phyloP scores from a whole-genome alignment of 2,113 vertebrate genomes.

The Scomber scombrus region DNA sequence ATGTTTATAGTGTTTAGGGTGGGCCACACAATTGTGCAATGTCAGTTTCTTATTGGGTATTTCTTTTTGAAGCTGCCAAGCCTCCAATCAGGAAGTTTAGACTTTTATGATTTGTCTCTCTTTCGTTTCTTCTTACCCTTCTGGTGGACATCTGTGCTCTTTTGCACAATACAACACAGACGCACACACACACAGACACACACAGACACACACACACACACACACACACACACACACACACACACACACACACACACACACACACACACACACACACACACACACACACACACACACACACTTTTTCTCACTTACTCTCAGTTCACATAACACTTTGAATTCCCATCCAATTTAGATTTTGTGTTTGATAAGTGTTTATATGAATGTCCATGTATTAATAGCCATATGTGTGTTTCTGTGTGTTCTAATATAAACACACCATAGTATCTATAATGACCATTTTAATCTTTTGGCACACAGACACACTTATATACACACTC shows the following conservation, averaged over 20 bases:
- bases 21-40: not conserved
- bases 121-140: conserved; percentile 17
- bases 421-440: conserved; percentile 32
- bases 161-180: not conserved
- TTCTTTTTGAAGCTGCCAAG: conserved; percentile 35
- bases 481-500: conserved; percentile 37
- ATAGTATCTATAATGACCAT: conserved; percentile 44
- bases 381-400: not conserved
- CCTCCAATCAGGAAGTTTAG: conserved; percentile 29
- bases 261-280: not conserved
- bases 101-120: conserved; percentile 7
- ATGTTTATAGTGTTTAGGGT: not conserved
- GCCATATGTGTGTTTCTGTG: conserved; percentile 6
- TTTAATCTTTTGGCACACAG: conserved; percentile 58
- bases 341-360: conserved; percentile 11
- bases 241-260: not conserved
- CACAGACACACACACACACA: too few relatives aligned
- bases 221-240: too few relatives aligned
- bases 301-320: not conserved
- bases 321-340: conserved; percentile 7
- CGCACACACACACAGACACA: not conserved
- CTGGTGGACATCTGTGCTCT: conserved; percentile 45
- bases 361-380: conserved; percentile 12
- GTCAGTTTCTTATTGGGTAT: conserved; percentile 2
- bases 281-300: too few relatives aligned